Evolutionary conservation across 1,140 invertebrate species (phyloP).

Genomic region (Sipha flava): DNA sequence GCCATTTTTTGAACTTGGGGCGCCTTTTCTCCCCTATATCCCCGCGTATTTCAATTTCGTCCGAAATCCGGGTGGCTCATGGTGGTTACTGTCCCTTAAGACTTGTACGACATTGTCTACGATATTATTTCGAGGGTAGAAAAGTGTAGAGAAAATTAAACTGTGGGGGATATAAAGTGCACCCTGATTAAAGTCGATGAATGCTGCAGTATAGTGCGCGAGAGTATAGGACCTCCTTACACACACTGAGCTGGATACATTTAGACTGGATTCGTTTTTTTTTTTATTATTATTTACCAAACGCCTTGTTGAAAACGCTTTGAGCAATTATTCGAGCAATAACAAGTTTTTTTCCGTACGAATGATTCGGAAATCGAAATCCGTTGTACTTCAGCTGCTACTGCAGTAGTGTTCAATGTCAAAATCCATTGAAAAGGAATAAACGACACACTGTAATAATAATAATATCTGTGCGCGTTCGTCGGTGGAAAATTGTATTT

Average conservation of each 20-base stretch:
- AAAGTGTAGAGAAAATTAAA: slow-evolving; percentile 16
- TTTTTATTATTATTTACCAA: not conserved
- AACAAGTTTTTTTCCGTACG: not conserved
- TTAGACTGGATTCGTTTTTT: not conserved
- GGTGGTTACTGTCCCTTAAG: slow-evolving; percentile 15
- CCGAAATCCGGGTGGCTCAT: slow-evolving; percentile 11
- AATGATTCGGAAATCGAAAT: not conserved
- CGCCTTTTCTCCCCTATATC: slow-evolving; percentile 6
- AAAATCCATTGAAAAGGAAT: not conserved
- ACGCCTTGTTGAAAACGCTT: not conserved
- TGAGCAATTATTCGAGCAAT: not conserved
- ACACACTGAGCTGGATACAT: not conserved
- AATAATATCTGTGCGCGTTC: not conserved
- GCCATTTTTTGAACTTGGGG: slow-evolving; percentile 4
- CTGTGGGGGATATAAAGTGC: not conserved
- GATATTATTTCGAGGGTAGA: slow-evolving; percentile 4
- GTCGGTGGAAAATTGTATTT: not conserved
- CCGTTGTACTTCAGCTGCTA: not conserved
- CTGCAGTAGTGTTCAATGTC: not conserved
- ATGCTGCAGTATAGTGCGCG: no score
- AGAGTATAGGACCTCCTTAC: not conserved
- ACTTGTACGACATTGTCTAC: slow-evolving; percentile 3
- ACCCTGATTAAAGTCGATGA: slow-evolving; percentile 16
- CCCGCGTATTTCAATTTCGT: not conserved
- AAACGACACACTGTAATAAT: no score